Evolutionary conservation across 2,888 invertebrate species (phyloP).

Genomic region (Phyto melanocephala): DNA sequence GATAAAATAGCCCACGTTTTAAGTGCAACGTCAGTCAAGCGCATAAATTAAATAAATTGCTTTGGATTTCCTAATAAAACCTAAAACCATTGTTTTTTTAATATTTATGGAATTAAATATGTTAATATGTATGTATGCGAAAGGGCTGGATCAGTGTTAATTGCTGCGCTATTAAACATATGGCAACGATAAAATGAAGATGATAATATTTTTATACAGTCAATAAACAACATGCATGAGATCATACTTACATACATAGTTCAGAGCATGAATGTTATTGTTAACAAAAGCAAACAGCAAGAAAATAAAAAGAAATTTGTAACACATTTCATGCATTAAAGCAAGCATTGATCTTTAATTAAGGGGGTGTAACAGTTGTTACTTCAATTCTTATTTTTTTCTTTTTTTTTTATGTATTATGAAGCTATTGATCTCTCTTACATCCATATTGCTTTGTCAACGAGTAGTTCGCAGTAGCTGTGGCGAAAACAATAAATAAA

Average conservation of each 20-base stretch:
- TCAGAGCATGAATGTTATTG: slow-evolving; percentile 6
- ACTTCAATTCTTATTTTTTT: slow-evolving; percentile 10
- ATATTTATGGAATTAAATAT: background rate
- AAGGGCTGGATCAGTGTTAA: slow-evolving; percentile 51
- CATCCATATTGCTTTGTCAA: background rate
- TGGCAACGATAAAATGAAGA: slow-evolving; percentile 16
- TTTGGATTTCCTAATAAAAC: slow-evolving; percentile 38
- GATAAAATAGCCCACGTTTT: slow-evolving; percentile 10
- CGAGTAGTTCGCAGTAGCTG: background rate
- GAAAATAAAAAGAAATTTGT: slow-evolving; percentile 14
- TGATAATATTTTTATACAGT: background rate
- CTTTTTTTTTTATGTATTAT: background rate
- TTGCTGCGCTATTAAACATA: slow-evolving; percentile 25
- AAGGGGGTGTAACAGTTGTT: slow-evolving; percentile 51
- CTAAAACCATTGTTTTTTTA: background rate
- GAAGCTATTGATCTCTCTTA: background rate
- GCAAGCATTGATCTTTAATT: slow-evolving; percentile 44
- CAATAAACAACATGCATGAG: background rate
- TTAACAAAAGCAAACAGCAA: background rate
- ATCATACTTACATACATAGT: background rate
- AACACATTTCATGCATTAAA: slow-evolving; percentile 47
- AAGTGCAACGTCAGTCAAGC: slow-evolving; percentile 38
- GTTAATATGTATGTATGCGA: background rate
- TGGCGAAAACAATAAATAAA: background rate
- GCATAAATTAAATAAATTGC: slow-evolving; percentile 47